Conservation (phyloP, 2,888 invertebrate species). For the Perizoma flavofasciatum region DNA sequence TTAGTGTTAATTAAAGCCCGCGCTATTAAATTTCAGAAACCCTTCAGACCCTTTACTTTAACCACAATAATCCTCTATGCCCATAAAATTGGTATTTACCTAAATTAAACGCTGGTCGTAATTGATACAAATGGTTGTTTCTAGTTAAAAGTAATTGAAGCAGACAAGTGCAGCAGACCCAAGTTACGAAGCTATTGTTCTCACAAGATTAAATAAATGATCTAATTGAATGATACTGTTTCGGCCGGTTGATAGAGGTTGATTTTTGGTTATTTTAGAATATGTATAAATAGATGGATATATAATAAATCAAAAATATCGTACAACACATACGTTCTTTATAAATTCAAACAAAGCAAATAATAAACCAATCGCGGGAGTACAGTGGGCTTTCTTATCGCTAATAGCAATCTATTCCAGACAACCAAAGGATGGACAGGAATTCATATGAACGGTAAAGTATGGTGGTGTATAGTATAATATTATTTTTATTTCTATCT, state of each 20-base stretch:
- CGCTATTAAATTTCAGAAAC: constrained; percentile 72
- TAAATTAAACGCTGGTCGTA: constrained; percentile 75
- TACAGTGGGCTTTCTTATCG: no score
- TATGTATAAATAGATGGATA: no score
- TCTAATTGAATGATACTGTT: constrained; percentile 32
- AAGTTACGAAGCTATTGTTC: constrained; percentile 47
- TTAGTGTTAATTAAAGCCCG: constrained; percentile 51
- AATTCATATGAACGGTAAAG: no score
- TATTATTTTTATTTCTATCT: no score
- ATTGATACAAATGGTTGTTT: constrained; percentile 82
- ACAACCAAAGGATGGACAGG: no score
- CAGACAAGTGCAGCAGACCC: constrained; percentile 58
- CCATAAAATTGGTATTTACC: constrained; percentile 81
- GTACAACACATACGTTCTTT: no score
- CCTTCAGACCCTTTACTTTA: constrained; percentile 57
- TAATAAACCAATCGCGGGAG: no score
- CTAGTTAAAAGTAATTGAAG: constrained; percentile 77
- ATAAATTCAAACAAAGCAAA: no score
- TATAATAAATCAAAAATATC: no score
- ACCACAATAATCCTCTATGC: constrained; percentile 68
- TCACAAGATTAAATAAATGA: constrained; percentile 44
- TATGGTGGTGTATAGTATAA: no score
- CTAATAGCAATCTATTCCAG: no score
- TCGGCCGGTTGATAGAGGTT: constrained; percentile 1
- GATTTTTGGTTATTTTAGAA: no score